phyloP scores from a whole-genome alignment of 2,797 vertebrate species.

The Lutjanus campechanus region DNA sequence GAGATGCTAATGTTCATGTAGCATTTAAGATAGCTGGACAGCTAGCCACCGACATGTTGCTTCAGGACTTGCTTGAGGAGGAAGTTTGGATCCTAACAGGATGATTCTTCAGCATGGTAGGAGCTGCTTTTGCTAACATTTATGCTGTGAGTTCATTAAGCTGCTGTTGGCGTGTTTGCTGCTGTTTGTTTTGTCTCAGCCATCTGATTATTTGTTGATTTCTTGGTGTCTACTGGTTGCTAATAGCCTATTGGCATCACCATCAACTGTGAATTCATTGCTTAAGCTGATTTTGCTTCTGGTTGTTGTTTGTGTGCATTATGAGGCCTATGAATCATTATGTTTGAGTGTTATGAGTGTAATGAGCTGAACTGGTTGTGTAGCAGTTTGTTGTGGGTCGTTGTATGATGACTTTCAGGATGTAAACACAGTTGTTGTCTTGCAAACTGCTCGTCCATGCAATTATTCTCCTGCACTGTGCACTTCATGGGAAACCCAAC shows the following conservation, averaged over 20 bases:
- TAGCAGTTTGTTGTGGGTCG: neutral
- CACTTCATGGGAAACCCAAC: neutral
- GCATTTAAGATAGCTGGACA: neutral
- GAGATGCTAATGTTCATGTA: neutral
- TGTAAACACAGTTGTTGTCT: neutral
- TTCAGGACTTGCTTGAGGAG: neutral
- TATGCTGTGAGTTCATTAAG: neutral
- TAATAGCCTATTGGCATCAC: neutral
- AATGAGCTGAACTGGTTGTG: neutral
- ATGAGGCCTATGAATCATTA: slow-evolving; percentile 3
- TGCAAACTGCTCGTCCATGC: neutral
- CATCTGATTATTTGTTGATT: neutral
- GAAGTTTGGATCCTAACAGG: neutral
- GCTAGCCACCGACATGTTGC: neutral
- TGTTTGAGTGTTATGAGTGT: neutral
- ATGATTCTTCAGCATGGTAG: neutral
- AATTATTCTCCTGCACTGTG: neutral
- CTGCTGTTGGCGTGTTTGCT: neutral
- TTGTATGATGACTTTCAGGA: neutral
- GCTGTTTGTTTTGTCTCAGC: neutral
- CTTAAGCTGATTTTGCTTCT: neutral
- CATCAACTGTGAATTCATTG: neutral
- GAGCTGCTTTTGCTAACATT: neutral
- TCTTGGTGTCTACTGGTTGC: neutral
- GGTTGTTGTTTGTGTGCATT: neutral